phyloP scores from a whole-genome alignment of 2,113 vertebrate genomes.

The Scomber japonicus region DNA sequence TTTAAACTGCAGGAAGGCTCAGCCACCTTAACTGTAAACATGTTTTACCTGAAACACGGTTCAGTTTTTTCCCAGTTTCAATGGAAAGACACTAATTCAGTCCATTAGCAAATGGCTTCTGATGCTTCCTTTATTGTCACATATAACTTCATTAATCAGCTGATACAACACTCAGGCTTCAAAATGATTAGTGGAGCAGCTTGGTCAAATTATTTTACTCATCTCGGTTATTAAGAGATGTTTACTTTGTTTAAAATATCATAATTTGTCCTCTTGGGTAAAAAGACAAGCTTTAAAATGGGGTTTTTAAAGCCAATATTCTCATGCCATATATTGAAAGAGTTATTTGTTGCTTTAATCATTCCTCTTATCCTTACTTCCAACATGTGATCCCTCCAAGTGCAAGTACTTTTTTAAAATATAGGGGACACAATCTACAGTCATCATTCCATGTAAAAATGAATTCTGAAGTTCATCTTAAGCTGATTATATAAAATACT shows the following conservation, averaged over 20 bases:
- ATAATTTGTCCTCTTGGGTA: not conserved
- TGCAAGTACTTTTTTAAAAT: too few relatives aligned
- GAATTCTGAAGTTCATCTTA: too few relatives aligned
- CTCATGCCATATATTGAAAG: too few relatives aligned
- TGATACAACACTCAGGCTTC: not conserved
- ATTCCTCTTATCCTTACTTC: not conserved
- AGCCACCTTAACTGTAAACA: constrained; percentile 11
- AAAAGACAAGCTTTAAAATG: not conserved
- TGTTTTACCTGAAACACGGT: constrained; percentile 21
- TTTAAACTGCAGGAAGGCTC: constrained; percentile 11
- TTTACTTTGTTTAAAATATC: not conserved
- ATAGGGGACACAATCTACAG: too few relatives aligned
- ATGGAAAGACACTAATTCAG: not conserved
- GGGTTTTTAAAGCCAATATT: too few relatives aligned
- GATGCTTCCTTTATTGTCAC: not conserved
- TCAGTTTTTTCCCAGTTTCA: not conserved
- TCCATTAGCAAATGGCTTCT: not conserved
- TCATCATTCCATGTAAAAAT: too few relatives aligned
- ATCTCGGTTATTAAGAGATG: not conserved
- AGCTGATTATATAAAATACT: too few relatives aligned
- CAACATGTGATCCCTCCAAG: too few relatives aligned
- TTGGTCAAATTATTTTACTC: not conserved
- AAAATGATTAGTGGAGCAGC: not conserved
- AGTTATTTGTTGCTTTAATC: not conserved
- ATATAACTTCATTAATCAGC: not conserved